Conservation (phyloP, 2,888 invertebrate genomes). For the Leuctra nigra region DNA sequence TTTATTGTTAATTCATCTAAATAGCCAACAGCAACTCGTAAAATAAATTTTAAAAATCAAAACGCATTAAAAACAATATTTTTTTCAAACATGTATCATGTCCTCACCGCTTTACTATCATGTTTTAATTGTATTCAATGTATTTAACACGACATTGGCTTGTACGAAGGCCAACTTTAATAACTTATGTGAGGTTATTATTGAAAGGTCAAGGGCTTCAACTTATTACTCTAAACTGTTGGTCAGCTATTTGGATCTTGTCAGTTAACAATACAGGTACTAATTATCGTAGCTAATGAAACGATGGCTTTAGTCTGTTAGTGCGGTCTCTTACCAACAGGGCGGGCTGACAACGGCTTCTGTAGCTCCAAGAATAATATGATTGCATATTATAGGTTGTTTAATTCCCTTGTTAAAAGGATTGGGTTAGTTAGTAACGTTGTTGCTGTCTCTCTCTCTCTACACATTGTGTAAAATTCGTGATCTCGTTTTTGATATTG, state of each 20-base stretch:
- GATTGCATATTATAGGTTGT: slow-evolving; percentile 13
- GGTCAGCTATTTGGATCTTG: slow-evolving; percentile 5
- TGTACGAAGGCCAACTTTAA: slow-evolving; percentile 2
- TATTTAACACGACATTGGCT: no score
- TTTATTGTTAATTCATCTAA: not conserved
- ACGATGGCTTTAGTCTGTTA: not conserved
- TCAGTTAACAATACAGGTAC: slow-evolving; percentile 24
- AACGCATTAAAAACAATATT: not conserved
- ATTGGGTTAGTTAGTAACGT: no score
- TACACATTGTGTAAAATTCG: no score
- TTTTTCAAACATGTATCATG: not conserved
- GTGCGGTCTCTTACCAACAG: not conserved
- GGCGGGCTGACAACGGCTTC: slow-evolving; percentile 13
- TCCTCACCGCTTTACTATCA: not conserved
- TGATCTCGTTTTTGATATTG: no score
- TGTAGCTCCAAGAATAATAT: slow-evolving; percentile 1
- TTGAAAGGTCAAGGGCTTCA: slow-evolving; percentile 22
- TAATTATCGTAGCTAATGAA: slow-evolving; percentile 21
- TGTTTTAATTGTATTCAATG: not conserved
- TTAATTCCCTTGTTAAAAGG: slow-evolving; percentile 22
- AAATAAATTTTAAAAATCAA: no score
- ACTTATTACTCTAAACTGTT: slow-evolving; percentile 18
- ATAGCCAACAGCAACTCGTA: not conserved
- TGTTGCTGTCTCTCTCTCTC: no score
- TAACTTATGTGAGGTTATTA: slow-evolving; percentile 18